Evolutionary conservation across 2,888 invertebrate species (phyloP).

Genomic region (Chaetoderma sp.): DNA sequence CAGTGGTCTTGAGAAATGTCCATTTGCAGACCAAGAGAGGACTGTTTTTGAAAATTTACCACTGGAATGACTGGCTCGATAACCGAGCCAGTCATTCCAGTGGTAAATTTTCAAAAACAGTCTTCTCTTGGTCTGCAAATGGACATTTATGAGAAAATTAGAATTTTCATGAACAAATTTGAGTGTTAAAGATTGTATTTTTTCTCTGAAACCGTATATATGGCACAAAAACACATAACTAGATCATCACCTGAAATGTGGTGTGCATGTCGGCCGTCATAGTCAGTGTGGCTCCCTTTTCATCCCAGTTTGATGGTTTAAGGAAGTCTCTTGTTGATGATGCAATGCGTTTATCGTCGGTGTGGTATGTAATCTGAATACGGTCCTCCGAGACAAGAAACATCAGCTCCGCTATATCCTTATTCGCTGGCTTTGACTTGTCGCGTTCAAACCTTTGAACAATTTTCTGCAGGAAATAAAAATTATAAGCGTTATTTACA

Average conservation of each 20-base stretch:
- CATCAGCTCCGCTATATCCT: slow-evolving; percentile 65
- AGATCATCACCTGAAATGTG: slow-evolving; percentile 62
- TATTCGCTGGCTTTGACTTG: slow-evolving; percentile 56
- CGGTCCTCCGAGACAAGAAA: slow-evolving; percentile 65
- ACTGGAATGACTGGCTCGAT: no score
- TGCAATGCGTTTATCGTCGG: slow-evolving; percentile 64
- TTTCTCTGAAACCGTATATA: not conserved
- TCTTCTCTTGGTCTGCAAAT: no score
- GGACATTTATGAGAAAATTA: no score
- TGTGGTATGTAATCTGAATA: slow-evolving; percentile 67
- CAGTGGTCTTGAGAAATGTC: no score
- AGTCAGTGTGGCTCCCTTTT: slow-evolving; percentile 64
- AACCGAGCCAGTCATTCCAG: no score
- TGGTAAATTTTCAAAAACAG: no score
- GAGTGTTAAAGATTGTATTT: no score
- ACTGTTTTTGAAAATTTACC: no score
- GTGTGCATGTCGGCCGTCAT: slow-evolving; percentile 64
- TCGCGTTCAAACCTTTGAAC: slow-evolving; percentile 62
- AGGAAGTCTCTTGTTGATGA: slow-evolving; percentile 67
- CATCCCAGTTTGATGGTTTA: slow-evolving; percentile 67
- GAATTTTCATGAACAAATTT: no score
- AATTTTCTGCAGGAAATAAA: slow-evolving; percentile 60
- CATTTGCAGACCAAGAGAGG: no score
- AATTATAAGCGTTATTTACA: no score
- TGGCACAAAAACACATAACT: no score